These are phyloP conservation scores for Microplitis deprimator DNA, from an alignment of 2,888 invertebrate genomes.

Conservation along the genomic window DNA sequence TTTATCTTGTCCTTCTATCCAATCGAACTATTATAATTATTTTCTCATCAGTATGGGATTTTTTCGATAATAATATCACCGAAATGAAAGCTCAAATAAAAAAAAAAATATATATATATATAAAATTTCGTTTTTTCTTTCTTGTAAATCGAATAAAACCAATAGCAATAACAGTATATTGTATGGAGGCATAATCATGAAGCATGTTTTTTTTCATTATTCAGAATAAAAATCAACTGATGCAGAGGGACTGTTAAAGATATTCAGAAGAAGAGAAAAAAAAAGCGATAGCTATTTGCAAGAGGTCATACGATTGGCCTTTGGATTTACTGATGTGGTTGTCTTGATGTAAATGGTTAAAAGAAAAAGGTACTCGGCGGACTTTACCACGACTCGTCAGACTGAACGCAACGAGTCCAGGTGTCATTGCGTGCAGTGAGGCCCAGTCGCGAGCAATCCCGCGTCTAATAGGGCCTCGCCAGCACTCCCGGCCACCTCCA, in stretches of 20 bases:
- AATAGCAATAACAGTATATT: neutral
- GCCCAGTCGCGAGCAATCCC: conserved; percentile 40
- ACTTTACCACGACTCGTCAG: conserved; percentile 57
- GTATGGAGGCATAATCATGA: neutral
- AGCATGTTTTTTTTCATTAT: neutral
- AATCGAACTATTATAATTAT: neutral
- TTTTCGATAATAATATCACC: neutral
- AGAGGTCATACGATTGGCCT: conserved; percentile 33
- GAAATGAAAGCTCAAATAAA: neutral
- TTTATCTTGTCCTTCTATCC: neutral
- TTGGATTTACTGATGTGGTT: conserved; percentile 57
- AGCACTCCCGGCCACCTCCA: conserved; percentile 59
- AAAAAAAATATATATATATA: neutral
- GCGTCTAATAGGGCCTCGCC: conserved; percentile 47
- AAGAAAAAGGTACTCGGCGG: conserved; percentile 50
- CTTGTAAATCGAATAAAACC: neutral
- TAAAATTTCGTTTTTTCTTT: neutral
- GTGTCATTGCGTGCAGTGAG: conserved; percentile 51
- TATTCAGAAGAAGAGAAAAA: conserved; percentile 9
- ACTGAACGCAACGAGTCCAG: conserved; percentile 59
- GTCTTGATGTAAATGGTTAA: conserved; percentile 59
- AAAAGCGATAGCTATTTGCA: conserved; percentile 30
- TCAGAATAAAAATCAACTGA: neutral
- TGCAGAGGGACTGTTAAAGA: neutral
- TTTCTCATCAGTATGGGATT: neutral